phyloP scores from a whole-genome alignment of 2,797 vertebrate genomes.

The Tympanoctomys barrerae region DNA sequence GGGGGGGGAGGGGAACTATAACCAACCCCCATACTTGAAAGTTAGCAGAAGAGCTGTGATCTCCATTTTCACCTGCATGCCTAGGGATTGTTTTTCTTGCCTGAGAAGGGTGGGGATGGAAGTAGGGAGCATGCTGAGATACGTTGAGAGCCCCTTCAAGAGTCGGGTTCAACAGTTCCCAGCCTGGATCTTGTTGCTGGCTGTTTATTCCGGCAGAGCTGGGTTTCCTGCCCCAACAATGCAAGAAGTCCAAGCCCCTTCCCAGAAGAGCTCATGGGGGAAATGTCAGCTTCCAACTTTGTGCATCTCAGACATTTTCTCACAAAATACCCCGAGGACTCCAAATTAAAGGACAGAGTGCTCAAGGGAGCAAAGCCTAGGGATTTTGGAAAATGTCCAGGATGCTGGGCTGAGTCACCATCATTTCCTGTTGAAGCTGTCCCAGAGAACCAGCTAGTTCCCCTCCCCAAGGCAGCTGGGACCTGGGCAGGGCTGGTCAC shows the following conservation, averaged over 20 bases:
- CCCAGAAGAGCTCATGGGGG: neutral
- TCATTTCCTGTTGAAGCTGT: constrained; percentile 49
- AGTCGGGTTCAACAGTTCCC: neutral
- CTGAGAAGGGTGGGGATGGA: neutral
- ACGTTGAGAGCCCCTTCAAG: constrained; percentile 4
- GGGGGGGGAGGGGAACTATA: neutral
- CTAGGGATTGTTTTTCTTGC: neutral
- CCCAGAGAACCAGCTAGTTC: neutral
- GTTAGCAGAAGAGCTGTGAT: neutral
- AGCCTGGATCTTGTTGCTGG: neutral
- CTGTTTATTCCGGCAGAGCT: constrained; percentile 36
- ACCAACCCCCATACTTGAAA: neutral
- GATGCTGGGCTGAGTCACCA: neutral
- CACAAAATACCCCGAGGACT: neutral
- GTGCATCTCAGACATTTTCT: neutral
- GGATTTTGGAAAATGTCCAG: neutral
- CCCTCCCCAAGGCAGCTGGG: constrained; percentile 4
- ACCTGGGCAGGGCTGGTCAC: neutral
- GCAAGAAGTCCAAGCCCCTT: neutral
- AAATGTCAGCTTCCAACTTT: neutral
- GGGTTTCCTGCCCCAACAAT: constrained; percentile 49
- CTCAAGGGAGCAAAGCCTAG: neutral
- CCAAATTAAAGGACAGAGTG: neutral
- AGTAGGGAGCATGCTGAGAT: neutral
- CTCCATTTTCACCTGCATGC: neutral